These are phyloP conservation scores for Papilio protenor DNA, from an alignment of 2,888 invertebrate species.

Conservation along the genomic window DNA sequence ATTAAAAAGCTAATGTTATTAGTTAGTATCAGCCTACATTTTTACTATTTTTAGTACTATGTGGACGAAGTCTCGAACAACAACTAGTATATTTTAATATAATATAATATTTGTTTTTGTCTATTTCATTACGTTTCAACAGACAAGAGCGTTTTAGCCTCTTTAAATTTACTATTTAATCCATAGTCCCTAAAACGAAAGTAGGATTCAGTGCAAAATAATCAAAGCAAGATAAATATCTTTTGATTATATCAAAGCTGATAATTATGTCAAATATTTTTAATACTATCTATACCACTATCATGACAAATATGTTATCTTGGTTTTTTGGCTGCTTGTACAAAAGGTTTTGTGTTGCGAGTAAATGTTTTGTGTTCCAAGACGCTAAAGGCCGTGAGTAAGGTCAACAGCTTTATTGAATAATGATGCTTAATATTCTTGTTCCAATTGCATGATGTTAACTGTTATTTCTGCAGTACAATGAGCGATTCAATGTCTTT, in stretches of 20 bases:
- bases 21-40: no score
- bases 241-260: constrained; percentile 42
- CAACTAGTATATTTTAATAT: no score
- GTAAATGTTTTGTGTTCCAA: constrained; percentile 72
- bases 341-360: constrained; percentile 65
- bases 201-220: background rate
- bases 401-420: constrained; percentile 51
- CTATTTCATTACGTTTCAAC: no score
- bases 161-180: background rate
- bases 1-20: no score
- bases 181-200: background rate
- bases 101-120: no score
- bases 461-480: constrained; percentile 1
- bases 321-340: constrained; percentile 45
- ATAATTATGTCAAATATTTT: constrained; percentile 26
- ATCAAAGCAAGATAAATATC: background rate
- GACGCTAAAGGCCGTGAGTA: constrained; percentile 49
- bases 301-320: constrained; percentile 37
- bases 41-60: no score
- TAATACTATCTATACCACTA: constrained; percentile 21
- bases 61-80: no score
- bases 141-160: no score
- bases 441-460: background rate
- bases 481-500: background rate
- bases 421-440: constrained; percentile 29